Conservation (phyloP, 2,888 invertebrate species). For the Lydus trimaculatus region DNA sequence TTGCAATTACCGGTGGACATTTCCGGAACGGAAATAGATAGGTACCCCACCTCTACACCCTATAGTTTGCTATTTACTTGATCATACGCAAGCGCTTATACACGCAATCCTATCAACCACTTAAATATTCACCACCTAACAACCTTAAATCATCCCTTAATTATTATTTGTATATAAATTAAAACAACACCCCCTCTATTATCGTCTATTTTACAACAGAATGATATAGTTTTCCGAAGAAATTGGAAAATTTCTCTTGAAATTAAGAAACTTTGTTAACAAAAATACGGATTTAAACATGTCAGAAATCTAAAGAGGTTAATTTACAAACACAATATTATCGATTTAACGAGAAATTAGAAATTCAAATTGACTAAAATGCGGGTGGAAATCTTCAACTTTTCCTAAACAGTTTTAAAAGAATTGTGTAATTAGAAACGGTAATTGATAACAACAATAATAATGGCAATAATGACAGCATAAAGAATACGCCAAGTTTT, state of each 20-base stretch:
- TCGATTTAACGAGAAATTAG: slow-evolving; percentile 53
- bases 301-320: slow-evolving; percentile 52
- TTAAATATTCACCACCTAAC: slow-evolving; percentile 21
- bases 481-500: neutral
- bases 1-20: slow-evolving; percentile 61
- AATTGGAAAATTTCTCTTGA: neutral
- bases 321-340: slow-evolving; percentile 42
- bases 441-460: slow-evolving; percentile 15
- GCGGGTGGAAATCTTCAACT: slow-evolving; percentile 38
- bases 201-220: neutral
- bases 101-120: slow-evolving; percentile 42
- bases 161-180: neutral
- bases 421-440: slow-evolving; percentile 21
- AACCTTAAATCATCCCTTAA: slow-evolving; percentile 7
- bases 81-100: slow-evolving; percentile 44
- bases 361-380: slow-evolving; percentile 48
- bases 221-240: no score
- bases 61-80: slow-evolving; percentile 12
- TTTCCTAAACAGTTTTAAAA: slow-evolving; percentile 21
- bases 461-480: neutral
- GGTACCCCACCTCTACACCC: slow-evolving; percentile 40
- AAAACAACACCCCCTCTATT: neutral
- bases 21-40: slow-evolving; percentile 59
- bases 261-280: slow-evolving; percentile 10
- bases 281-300: slow-evolving; percentile 36